Conservation (phyloP, 2,797 vertebrate genomes). For the Sebastes reedi region DNA sequence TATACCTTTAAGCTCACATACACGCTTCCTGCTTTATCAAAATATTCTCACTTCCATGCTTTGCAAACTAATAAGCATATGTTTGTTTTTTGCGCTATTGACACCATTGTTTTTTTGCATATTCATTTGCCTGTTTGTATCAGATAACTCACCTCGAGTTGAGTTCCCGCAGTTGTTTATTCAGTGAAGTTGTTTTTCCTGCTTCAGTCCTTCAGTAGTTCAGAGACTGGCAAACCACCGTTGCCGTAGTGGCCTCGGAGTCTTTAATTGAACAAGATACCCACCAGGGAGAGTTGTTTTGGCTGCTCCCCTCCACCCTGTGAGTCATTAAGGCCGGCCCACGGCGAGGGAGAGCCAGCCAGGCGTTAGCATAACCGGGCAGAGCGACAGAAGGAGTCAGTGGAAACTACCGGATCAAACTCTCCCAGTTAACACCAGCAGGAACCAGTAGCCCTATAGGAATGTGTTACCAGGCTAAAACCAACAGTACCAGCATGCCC, state of each 20-base stretch:
- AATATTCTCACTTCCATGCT: conserved; percentile 13
- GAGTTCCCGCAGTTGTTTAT: conserved; percentile 53
- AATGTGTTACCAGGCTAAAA: conserved; percentile 49
- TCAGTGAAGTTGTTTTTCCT: conserved; percentile 32
- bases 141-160: conserved; percentile 42
- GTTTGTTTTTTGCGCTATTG: conserved; percentile 53
- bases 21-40: conserved; percentile 1
- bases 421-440: conserved; percentile 41
- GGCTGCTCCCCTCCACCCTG: conserved; percentile 48
- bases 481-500: conserved; percentile 15
- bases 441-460: conserved; percentile 34
- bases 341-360: conserved; percentile 52
- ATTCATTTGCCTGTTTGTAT: conserved; percentile 65
- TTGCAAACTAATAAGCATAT: conserved; percentile 43
- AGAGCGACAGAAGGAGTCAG: conserved; percentile 49
- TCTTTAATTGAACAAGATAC: conserved; percentile 62
- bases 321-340: conserved; percentile 54
- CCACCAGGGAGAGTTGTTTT: conserved; percentile 54
- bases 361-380: conserved; percentile 50
- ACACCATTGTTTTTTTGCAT: conserved; percentile 58
- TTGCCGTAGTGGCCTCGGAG: conserved; percentile 28
- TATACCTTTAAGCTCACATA: neutral
- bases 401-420: conserved; percentile 67
- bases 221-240: conserved; percentile 12
- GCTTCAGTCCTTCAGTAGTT: conserved; percentile 41